Base-by-base conservation (phyloP, 1,140 invertebrate species). In the Drosophila funebris region DNA sequence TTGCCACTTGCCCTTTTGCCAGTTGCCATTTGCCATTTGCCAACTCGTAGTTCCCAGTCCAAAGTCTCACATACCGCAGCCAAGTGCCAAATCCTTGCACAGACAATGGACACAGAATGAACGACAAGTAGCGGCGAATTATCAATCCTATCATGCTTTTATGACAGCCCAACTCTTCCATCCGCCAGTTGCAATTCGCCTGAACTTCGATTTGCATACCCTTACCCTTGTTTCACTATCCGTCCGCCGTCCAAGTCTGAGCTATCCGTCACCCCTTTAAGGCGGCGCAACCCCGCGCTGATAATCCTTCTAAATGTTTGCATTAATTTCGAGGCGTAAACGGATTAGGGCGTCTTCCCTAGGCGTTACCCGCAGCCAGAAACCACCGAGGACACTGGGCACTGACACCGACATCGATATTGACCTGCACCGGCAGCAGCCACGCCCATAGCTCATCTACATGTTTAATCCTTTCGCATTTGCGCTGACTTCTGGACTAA, bases 251-350 rank as follows among this genome's bases (percentile, higher is more conserved):
- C 6, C 5, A 6, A 27, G 37, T 24, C 7, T 16, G 41, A 44
- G 41, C 16, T 22, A 44, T 7, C 13, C 52, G 33, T 57, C 62
- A 76, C 78, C 77, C 83, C 78, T 79, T 82, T 69, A 67, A 36
- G 41, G 58, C 37, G 46, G 20, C 43, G 14, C 22, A 16, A 13
- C 20, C 54, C 64, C 64, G 67, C 53, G 74, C 82, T 36, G 83
- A 78, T 90, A 90, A 90, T 90, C 87, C 87, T 90, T 90, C 87
- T 87, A 90, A 90, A 90, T 90, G 87, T 90, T 90, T 90, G 78
- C 73, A 87, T 90, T 90, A 90, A 90, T 90, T 87, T 90, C 69
- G 57, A 73, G 87, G 73, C 87, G 87, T 90, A 66, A 71, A 82
- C 87, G 87, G 81, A 76, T 90, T 90, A 90, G 73, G 87, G 83